These are phyloP conservation scores for Eulemur albifrons DNA, from an alignment of 2,797 vertebrate genomes.

Conservation along the genomic window DNA sequence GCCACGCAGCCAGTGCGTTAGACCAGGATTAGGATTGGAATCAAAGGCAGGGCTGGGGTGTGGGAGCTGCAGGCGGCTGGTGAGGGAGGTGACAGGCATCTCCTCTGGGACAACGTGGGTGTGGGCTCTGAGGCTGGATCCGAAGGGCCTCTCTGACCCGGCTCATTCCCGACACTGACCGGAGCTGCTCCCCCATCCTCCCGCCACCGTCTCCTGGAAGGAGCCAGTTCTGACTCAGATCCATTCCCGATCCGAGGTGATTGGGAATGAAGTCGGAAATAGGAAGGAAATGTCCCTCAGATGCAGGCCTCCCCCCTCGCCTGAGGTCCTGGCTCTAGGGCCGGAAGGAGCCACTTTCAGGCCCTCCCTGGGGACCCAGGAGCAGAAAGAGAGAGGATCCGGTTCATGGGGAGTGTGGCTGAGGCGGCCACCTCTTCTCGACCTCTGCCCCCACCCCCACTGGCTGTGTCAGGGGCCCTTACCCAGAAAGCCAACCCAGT, in stretches of 20 bases:
- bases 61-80: neutral
- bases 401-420: neutral
- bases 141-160: neutral
- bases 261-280: slow-evolving; percentile 55
- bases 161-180: neutral
- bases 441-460: too few species aligned
- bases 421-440: neutral
- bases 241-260: slow-evolving; percentile 12
- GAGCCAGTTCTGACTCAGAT: slow-evolving; percentile 53
- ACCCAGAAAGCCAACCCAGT: neutral
- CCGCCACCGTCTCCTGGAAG: neutral
- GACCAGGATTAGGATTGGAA: neutral
- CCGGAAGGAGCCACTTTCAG: slow-evolving; percentile 65
- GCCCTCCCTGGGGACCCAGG: slow-evolving; percentile 41
- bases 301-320: neutral
- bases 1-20: neutral
- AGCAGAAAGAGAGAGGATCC: slow-evolving; percentile 18
- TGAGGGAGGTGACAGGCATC: neutral
- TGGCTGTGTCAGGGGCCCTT: neutral
- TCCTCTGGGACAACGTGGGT: neutral
- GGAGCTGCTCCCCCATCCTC: neutral
- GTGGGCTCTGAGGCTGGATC: neutral
- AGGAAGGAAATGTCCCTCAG: slow-evolving; percentile 67
- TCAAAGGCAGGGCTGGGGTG: neutral
- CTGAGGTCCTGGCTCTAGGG: neutral